Percentiles rank a stretch among this genome's conserved stretches.
Evolutionary conservation across 2,113 vertebrate genomes (phyloP).

Genomic region (Octodon degus): DNA sequence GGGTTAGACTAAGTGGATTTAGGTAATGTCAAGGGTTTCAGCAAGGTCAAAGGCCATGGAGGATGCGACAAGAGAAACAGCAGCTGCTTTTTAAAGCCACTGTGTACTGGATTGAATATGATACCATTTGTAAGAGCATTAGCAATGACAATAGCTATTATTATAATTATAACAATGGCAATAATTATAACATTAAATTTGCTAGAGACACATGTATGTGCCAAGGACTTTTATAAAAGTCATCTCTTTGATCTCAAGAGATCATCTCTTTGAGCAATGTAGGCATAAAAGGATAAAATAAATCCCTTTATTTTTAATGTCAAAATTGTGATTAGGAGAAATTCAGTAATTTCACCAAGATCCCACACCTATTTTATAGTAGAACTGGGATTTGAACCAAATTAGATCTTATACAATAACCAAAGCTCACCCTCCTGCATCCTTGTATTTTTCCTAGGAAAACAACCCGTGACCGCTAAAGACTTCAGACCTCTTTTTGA

Average conservation of each 20-base stretch:
- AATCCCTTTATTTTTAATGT: conserved; percentile 45
- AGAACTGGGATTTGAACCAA: conserved; percentile 50
- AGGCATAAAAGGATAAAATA: not conserved
- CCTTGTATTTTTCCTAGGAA: not conserved
- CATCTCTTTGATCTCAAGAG: not conserved
- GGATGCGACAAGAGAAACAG: not conserved
- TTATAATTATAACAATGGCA: conserved; percentile 40
- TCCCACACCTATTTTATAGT: conserved; percentile 3
- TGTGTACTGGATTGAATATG: not conserved
- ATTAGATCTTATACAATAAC: not conserved
- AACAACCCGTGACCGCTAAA: not conserved
- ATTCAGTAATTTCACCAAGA: conserved; percentile 44
- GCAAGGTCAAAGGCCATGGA: not conserved
- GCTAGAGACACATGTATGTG: not conserved
- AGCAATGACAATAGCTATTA: not conserved
- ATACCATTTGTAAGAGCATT: not conserved
- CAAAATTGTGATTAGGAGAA: conserved; percentile 18
- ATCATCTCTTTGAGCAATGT: not conserved
- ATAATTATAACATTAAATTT: conserved; percentile 58
- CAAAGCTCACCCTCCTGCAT: not conserved
- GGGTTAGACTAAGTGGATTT: not conserved
- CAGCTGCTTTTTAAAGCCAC: not conserved
- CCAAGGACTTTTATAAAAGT: conserved; percentile 30
- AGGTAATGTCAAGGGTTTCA: not conserved
- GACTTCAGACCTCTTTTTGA: not conserved